Percentiles rank a stretch among this genome's conserved stretches.
Evolutionary conservation across 92 coral and sea anemone genomes (phyloP).

Genomic region (Phenganax subtilis): DNA sequence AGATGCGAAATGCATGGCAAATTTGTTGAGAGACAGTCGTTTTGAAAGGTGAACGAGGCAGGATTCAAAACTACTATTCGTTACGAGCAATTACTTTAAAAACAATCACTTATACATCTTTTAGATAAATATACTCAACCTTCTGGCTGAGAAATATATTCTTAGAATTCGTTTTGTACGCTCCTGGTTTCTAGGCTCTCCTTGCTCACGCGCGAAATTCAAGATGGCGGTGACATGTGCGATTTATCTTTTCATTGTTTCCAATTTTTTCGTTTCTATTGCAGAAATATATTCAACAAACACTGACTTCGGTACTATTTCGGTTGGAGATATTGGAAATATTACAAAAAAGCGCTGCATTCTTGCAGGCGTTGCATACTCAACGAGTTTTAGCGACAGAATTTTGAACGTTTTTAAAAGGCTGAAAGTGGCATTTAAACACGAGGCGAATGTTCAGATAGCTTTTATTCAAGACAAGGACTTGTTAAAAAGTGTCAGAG

Average conservation of each 20-base stretch:
- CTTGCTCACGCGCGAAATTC: constrained; percentile 1
- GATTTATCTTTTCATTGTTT: constrained; percentile 1
- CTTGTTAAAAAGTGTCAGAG: not conserved
- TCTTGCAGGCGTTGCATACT: constrained; percentile 30
- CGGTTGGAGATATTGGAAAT: constrained; percentile 34
- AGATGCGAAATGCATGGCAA: too few relatives aligned
- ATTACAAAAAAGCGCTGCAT: constrained; percentile 41
- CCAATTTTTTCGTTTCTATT: not conserved
- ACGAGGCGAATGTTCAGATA: constrained; percentile 38
- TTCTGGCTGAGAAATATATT: too few relatives aligned
- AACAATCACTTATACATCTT: too few relatives aligned
- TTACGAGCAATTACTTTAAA: too few relatives aligned
- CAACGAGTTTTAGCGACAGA: not conserved
- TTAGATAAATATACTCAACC: too few relatives aligned
- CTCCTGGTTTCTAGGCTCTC: not conserved
- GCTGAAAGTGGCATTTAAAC: constrained; percentile 39
- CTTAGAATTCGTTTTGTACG: too few relatives aligned
- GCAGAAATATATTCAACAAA: not conserved
- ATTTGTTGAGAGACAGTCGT: too few relatives aligned
- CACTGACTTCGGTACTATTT: constrained; percentile 29
- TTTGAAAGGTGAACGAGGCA: too few relatives aligned
- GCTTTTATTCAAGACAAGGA: constrained; percentile 39
- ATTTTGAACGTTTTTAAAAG: not conserved
- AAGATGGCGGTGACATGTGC: constrained; percentile 16
- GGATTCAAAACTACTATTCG: too few relatives aligned